phyloP scores from a whole-genome alignment of 2,797 vertebrate species.

The Loriculus beryllinus region DNA sequence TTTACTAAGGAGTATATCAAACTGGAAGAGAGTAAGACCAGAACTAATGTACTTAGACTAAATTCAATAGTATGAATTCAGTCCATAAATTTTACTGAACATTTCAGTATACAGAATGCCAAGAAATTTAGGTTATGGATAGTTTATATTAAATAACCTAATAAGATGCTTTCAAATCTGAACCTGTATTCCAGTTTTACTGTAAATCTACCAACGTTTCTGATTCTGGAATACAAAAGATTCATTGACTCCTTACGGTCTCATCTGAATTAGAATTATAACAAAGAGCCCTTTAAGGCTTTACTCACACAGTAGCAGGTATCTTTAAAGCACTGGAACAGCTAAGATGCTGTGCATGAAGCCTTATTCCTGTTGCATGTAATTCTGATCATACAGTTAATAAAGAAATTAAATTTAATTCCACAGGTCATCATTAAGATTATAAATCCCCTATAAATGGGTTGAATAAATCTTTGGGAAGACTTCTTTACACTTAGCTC shows the following conservation, averaged over 20 bases:
- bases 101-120: neutral
- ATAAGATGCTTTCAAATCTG: neutral
- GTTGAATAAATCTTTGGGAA: neutral
- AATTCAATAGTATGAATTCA: constrained; percentile 5
- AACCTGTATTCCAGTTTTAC: neutral
- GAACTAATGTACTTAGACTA: neutral
- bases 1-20: neutral
- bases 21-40: constrained; percentile 3
- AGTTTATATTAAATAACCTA: neutral
- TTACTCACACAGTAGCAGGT: neutral
- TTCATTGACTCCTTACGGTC: neutral
- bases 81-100: neutral
- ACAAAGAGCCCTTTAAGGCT: neutral
- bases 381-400: neutral
- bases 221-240: neutral
- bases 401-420: neutral
- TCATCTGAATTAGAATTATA: neutral
- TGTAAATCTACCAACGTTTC: neutral
- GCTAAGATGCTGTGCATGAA: neutral
- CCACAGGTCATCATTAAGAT: neutral
- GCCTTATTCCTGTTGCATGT: neutral
- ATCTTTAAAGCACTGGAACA: neutral
- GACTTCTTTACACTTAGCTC: neutral
- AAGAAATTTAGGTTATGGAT: neutral
- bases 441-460: neutral